Evolutionary conservation across 1,140 invertebrate species (phyloP), one percentile per base, ranked within the genome.

Genomic region (Eueides isabella): DNA sequence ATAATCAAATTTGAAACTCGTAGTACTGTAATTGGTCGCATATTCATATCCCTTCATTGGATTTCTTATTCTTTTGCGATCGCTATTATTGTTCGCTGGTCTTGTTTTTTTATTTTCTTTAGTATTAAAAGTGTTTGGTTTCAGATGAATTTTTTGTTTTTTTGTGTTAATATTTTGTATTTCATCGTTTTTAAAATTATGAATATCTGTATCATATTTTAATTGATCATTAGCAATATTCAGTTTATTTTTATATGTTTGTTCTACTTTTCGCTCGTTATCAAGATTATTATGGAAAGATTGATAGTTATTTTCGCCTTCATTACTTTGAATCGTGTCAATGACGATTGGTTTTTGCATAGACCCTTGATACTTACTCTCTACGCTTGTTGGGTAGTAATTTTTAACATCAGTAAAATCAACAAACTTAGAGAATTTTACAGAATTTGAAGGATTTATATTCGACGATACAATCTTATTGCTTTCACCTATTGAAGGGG

Each of bases 321-420:
- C 55, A 41, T n/a, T 65, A 67, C 63, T 80, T 16, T 61, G 28
- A 35, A 66, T 23, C 33, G 61, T 61, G 23, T 77, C 72, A 14
- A 77, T 72, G 72, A 67, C 74, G 61, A 73, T 61, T 31, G 77
- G 75, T 48, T 79, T 84, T 31, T 79, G 72, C 26, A 75, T 82
- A 67, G 63, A 66, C 66, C 76, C 75, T 66, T 75, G 70, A 72
- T 79, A 85, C 70, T 86, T 87, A 67, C 80, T 83, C 35, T 90
- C 84, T 16, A 87, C 66, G 72, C 83, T 85, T 55, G 78, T 82
- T 3, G 81, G 85, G 79, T 88, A 86, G 68, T 80, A 82, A 67
- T 82, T 80, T 64, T 88, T 87, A 38, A 82, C 61, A 55, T 85
- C 87, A 2, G 89, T 92, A 74, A 92, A 92, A 79, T 92, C 91